Evolutionary conservation across 2,888 invertebrate species (phyloP), one percentile per base, ranked within the genome.

Genomic region (Acanthosepion pharaonis): DNA sequence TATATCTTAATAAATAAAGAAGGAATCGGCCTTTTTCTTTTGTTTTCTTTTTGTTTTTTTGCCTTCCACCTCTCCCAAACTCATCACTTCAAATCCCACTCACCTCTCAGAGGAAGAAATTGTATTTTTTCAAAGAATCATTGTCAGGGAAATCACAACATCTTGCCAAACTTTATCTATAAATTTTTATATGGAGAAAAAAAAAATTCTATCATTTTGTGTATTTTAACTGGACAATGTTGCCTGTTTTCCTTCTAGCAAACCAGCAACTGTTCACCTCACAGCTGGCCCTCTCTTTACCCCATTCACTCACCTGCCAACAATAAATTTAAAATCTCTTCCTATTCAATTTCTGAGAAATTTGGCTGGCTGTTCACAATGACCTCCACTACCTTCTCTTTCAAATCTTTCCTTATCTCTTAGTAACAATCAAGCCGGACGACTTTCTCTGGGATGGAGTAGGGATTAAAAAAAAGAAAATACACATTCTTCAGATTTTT

Each of bases 121-220:
- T 78, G 78, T 78, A 78, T 78, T 78, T 78, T 78, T 33, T 78
- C 78, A 11, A 78, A 78, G 78, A 78, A 78, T 78, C 78, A 78
- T 78, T 78, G 78, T 78, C 78, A 78, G 78, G 78, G 78, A 78
- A 78, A 78, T 78, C 78, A 78, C 78, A 78, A 78, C n/a, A 78
- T 78, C 78, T 78, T 78, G 78, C 78, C 78, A 78, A 78, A 78
- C 78, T 78, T 78, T 78, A n/a, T 78, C 78, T 78, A 78, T 78
- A 78, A 78, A 78, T 78, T 78, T 78, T 78, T 78, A 78, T 78
- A 78, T 78, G n/a, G n/a, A 78, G 78, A 78, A 78, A 78, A 78
- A n/a, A n/a, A 78, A n/a, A 78, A 78, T 28, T 78, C n/a, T 78
- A 78, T 78, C 78, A 15, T n/a, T 78, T 78, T 78, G 78, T 78